Conservation (phyloP, 2,113 vertebrate species). For the Microcebus ravelobensis region DNA sequence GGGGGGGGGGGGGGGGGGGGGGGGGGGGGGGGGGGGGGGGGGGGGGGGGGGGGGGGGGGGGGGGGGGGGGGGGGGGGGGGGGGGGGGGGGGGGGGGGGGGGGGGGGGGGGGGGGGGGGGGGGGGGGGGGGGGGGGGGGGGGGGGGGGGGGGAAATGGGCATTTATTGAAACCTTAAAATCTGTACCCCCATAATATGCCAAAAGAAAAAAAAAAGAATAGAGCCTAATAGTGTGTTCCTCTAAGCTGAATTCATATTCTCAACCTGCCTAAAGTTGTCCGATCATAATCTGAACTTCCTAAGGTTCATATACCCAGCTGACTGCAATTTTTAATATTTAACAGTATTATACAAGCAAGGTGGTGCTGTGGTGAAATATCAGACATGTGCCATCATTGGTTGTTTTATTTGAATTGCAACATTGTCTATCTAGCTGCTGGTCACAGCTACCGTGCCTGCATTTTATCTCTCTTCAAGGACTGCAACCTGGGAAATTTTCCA, state of each 20-base stretch:
- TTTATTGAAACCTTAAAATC: too few species aligned
- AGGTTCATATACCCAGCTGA: background rate
- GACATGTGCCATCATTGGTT: background rate
- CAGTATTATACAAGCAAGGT: background rate
- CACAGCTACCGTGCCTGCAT: background rate
- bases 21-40: too few species aligned
- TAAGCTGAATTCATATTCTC: background rate
- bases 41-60: too few species aligned
- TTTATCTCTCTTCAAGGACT: background rate
- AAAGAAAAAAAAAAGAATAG: too few species aligned
- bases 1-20: too few species aligned
- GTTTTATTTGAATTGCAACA: background rate
- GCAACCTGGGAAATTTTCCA: background rate
- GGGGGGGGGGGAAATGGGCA: too few species aligned
- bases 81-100: too few species aligned
- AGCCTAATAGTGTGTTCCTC: background rate
- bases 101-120: too few species aligned
- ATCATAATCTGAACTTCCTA: background rate
- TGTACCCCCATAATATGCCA: too few species aligned
- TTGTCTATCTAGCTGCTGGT: background rate
- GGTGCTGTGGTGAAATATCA: background rate
- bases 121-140: too few species aligned
- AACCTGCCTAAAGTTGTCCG: background rate
- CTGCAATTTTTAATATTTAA: constrained; percentile 52
- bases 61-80: too few species aligned